Evolutionary conservation across 1,140 invertebrate genomes (phyloP).

Genomic region (Cryptotermes secundus): DNA sequence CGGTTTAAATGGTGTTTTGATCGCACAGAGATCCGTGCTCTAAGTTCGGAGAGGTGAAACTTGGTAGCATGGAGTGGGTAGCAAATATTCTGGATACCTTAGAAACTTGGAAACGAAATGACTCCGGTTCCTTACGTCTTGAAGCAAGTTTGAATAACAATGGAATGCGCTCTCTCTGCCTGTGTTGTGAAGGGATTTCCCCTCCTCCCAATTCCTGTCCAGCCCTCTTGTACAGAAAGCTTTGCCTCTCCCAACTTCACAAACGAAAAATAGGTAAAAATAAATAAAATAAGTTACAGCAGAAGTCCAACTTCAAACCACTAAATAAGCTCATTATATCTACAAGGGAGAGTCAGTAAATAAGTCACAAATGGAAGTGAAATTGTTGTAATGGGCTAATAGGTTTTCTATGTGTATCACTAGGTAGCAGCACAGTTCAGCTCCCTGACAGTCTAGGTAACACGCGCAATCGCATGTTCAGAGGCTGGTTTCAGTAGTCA

Average conservation of each 20-base stretch:
- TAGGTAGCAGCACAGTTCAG: too few relatives aligned
- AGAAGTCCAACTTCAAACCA: too few relatives aligned
- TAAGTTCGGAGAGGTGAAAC: not conserved
- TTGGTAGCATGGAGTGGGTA: not conserved
- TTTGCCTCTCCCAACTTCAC: not conserved
- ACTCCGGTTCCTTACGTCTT: not conserved
- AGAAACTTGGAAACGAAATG: not conserved
- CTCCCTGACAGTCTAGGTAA: too few relatives aligned
- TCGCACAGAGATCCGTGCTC: not conserved
- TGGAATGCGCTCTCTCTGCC: not conserved
- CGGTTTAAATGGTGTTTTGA: not conserved
- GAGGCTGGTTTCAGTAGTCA: too few relatives aligned
- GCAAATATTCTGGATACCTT: not conserved
- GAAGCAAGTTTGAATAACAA: not conserved
- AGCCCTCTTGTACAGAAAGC: not conserved
- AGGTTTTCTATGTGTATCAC: too few relatives aligned
- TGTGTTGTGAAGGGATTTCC: not conserved
- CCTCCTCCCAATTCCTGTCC: not conserved
- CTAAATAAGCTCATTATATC: too few relatives aligned
- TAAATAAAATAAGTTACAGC: not conserved
- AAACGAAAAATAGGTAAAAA: not conserved
- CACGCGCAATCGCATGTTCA: too few relatives aligned
- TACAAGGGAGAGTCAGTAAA: too few relatives aligned
- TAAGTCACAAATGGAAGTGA: too few relatives aligned
- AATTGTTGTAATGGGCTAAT: too few relatives aligned